A percentile compares a stretch with the other conserved stretches of the same genome.
Evolutionary conservation across 2,113 vertebrate genomes (phyloP).

Genomic region (Salvelinus sp.): DNA sequence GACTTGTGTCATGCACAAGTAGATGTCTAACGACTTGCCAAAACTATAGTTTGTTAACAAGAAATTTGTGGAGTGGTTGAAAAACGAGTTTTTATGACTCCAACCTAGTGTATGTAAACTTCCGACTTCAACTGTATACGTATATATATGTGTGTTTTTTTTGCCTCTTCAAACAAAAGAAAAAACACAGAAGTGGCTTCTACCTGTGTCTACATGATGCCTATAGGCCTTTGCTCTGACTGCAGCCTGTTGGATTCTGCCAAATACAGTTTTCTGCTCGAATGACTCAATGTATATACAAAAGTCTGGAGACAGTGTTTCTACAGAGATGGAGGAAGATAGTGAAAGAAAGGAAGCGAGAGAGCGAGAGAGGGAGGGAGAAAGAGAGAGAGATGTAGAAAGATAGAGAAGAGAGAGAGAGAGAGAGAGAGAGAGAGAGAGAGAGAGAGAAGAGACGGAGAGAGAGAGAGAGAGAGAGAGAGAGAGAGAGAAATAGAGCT

Average conservation of each 20-base stretch:
- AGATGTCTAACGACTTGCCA: no score
- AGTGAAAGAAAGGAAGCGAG: slow-evolving; percentile 25
- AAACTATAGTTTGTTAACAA: no score
- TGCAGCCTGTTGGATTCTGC: slow-evolving; percentile 72
- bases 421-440: slow-evolving; percentile 22
- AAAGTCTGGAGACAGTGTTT: slow-evolving; percentile 77
- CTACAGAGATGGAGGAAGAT: slow-evolving; percentile 30
- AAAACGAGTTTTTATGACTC: no score
- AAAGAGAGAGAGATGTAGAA: background rate
- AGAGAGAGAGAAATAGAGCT: no score
- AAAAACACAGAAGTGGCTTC: slow-evolving; percentile 70
- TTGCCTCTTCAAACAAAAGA: no score
- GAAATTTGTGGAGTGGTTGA: no score
- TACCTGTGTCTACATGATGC: slow-evolving; percentile 68
- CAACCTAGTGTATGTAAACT: no score
- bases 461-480: no score
- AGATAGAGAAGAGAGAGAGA: background rate
- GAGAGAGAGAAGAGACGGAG: background rate
- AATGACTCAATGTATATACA: slow-evolving; percentile 45
- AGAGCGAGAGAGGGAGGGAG: background rate
- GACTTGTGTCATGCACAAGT: no score
- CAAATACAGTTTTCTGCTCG: slow-evolving; percentile 79
- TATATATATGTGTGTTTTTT: no score
- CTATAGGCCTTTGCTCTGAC: no score
- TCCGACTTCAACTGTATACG: no score